Base-by-base conservation (phyloP, 1,140 invertebrate genomes). In the Diploscapter pachys region DNA sequence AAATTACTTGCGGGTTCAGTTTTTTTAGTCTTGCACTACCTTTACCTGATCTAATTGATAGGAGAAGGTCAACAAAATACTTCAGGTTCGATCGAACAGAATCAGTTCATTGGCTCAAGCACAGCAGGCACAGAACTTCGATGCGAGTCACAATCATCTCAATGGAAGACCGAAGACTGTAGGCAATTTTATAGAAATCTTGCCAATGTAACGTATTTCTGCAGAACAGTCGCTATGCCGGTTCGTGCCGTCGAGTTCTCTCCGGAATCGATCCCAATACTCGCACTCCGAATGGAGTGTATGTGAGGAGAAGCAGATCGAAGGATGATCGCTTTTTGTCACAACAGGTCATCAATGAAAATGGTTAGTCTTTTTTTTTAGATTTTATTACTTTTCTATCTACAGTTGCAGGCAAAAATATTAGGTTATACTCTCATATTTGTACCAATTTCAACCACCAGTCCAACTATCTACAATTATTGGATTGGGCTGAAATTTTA, bases 281-380 rank as follows among this genome's bases (percentile, higher is more conserved):
- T 69, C 73, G 59, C 50, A 66, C 63, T 48, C 73, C 73, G 6
- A 74, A 65, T 31, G 73, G 73, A 9, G 64, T 74, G n/a, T 74
- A 74, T 62, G 73, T 74, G 54, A 55, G 73, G 9, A 55, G 73
- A 51, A 74, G 73, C 53, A 13, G 65, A 55, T 74, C 73, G 53
- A 74, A 74, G 63, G 73, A 74, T 56, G 73, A 74, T 50, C 64
- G 73, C 31, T 31, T 31, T 31, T 31, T 31, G 55, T 67, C 73
- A 51, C 66, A 52, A n/a, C 66, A 68, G 53, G 66, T 54, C 57
- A 59, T 59, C 9, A 52, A 53, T n/a, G 6, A 68, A 68, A 52
- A 68, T 68, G 48, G 6, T 64, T 13, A 5, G 13, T 6, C 31
- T 6, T 52, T 6, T 9, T 52, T 55, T 52, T 9, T 54, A 9